phyloP scores from a whole-genome alignment of 1,140 invertebrate species.

The Pseudomyrmex flavicornis region DNA sequence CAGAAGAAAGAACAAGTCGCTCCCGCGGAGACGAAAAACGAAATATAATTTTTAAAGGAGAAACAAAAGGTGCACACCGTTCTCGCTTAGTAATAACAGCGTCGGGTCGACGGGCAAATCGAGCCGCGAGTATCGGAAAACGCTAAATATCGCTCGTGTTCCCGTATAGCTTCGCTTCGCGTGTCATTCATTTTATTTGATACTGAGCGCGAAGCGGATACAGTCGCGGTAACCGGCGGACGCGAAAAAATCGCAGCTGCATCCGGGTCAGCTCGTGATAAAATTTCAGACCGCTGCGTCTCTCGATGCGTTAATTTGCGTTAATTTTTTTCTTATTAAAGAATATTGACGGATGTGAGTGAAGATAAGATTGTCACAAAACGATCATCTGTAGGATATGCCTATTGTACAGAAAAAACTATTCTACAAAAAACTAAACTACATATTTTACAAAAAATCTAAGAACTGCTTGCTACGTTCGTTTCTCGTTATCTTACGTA shows the following conservation, averaged over 20 bases:
- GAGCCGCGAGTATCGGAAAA: conserved; percentile 79
- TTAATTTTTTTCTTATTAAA: conserved; percentile 19
- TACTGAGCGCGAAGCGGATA: conserved; percentile 38
- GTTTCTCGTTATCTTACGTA: too few species aligned
- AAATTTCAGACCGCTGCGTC: conserved; percentile 21
- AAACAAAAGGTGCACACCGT: conserved; percentile 59
- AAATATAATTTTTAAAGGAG: conserved; percentile 63
- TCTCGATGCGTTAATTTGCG: conserved; percentile 3
- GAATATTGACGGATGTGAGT: background rate
- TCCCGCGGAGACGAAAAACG: conserved; percentile 19
- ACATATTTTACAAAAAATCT: too few species aligned
- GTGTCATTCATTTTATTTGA: conserved; percentile 81
- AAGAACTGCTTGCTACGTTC: too few species aligned
- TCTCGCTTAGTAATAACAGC: conserved; percentile 64
- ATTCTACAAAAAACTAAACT: too few species aligned
- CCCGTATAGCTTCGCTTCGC: conserved; percentile 70
- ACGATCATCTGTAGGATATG: too few species aligned
- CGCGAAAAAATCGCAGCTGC: conserved; percentile 46
- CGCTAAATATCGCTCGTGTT: conserved; percentile 79
- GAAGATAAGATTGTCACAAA: too few species aligned
- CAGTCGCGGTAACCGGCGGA: conserved; percentile 14
- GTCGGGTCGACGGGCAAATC: conserved; percentile 46
- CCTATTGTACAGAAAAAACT: too few species aligned
- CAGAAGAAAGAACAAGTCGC: background rate
- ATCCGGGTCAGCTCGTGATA: background rate